These are phyloP conservation scores for Macroteleia sp. DNA, from an alignment of 2,888 invertebrate species.

Conservation along the genomic window DNA sequence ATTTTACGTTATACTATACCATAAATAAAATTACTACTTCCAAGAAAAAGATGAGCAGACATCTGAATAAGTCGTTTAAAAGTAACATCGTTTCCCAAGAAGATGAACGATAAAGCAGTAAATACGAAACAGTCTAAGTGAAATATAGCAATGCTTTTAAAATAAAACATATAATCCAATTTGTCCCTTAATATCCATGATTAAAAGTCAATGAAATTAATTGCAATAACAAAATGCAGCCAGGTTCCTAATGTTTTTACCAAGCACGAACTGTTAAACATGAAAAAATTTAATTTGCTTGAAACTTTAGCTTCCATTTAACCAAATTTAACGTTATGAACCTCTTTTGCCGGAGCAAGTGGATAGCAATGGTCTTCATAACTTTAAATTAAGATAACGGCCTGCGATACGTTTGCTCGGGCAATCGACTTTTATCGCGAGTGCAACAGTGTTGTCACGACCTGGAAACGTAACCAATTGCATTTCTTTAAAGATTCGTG, in stretches of 20 bases:
- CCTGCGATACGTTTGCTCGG: constrained; percentile 9
- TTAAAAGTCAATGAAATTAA: constrained; percentile 7
- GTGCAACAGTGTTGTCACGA: too few species aligned
- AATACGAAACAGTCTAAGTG: too few species aligned
- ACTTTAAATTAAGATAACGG: constrained; percentile 33
- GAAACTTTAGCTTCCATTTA: constrained; percentile 7
- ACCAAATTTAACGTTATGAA: constrained; percentile 17
- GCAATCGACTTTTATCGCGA: constrained; percentile 21
- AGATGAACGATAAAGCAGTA: too few species aligned
- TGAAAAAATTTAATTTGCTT: constrained; percentile 28
- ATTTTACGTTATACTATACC: too few species aligned
- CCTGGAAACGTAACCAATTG: too few species aligned
- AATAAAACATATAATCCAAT: too few species aligned
- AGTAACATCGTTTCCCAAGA: too few species aligned
- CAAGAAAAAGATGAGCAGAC: too few species aligned
- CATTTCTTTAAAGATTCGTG: too few species aligned
- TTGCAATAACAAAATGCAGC: background rate
- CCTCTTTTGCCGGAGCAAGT: background rate
- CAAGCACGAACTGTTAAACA: background rate
- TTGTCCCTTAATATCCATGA: background rate
- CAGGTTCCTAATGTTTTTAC: background rate
- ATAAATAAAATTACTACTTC: too few species aligned
- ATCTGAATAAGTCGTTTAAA: too few species aligned
- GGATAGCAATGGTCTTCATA: constrained; percentile 5
- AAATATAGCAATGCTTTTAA: too few species aligned